Evolutionary conservation across 2,113 vertebrate genomes (phyloP).

Genomic region (Lampris incognitus): DNA sequence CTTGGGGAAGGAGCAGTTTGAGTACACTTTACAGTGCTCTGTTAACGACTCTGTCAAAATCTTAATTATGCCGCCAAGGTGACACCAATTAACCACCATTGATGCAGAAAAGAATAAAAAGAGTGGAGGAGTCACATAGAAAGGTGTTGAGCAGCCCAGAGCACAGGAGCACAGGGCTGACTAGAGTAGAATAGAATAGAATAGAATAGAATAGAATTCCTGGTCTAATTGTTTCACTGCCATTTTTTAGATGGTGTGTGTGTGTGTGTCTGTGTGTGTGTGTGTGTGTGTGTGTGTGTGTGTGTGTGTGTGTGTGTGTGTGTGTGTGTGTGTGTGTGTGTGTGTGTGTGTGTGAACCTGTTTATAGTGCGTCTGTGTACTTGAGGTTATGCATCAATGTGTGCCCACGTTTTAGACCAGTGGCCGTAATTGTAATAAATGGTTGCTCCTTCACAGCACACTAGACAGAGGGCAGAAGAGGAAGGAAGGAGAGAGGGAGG

Average conservation of each 20-base stretch:
- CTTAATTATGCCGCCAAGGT: slow-evolving; percentile 75
- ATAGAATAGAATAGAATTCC: not conserved
- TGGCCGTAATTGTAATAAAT: slow-evolving; percentile 80
- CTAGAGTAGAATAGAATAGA: not conserved
- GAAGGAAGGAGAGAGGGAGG: slow-evolving; percentile 42
- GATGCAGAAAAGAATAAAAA: slow-evolving; percentile 41
- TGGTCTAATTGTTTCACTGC: too few species aligned
- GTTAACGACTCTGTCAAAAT: slow-evolving; percentile 74
- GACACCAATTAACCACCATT: slow-evolving; percentile 68
- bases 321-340: slow-evolving; percentile 5
- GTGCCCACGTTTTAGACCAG: slow-evolving; percentile 53
- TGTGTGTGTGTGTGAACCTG: not conserved
- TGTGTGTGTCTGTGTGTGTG: slow-evolving; percentile 6
- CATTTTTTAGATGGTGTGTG: too few species aligned
- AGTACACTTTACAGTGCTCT: slow-evolving; percentile 60
- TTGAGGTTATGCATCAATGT: not conserved
- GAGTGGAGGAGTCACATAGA: slow-evolving; percentile 29
- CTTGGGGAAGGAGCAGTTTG: slow-evolving; percentile 51
- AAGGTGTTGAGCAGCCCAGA: not conserved
- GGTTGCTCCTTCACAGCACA: slow-evolving; percentile 54
- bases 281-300: slow-evolving; percentile 1
- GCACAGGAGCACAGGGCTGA: not conserved
- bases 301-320: slow-evolving; percentile 12
- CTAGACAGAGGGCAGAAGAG: slow-evolving; percentile 39
- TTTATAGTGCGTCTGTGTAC: not conserved